Base-by-base conservation (phyloP, 1,140 invertebrate genomes). In the Sitodiplosis mosellana region DNA sequence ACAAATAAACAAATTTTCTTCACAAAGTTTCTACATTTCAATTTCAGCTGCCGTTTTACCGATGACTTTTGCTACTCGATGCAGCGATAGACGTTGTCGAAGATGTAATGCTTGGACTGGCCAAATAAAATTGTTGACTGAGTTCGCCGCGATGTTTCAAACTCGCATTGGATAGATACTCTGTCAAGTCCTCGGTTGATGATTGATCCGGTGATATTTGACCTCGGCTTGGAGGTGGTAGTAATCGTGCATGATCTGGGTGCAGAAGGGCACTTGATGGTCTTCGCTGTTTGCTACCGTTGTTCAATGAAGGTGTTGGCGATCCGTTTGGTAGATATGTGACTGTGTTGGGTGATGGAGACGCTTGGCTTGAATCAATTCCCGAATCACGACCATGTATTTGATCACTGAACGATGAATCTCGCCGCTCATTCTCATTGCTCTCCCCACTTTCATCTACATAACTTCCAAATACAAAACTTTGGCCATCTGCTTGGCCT, bases 361-460 rank as follows among this genome's bases (percentile, higher is more conserved):
- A 78, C 36, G 75, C 75, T 72, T 80, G 58, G 45, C 76, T 73
- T n/a, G 78, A 80, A 45, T 81, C 77, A 55, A 81, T 81, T 41
- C 78, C 78, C 1, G 73, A 75, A 52, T 76, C 74, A 43, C 47
- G 40, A 11, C 59, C 59, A 45, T 64, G 61, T 53, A 63, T 50
- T 27, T 61, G 64, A 60, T 64, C 62, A 59, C 58, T 63, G 57
- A 56, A 64, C 8, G 63, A 53, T 17, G 62, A 64, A 43, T 54
- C 59, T 40, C 62, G 56, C 10, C 60, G 54, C 8, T 62, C 56
- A 19, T 22, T 34, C 6, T 27, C 34, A 18, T 55, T 61, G 48
- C 52, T 36, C 17, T 6, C 8, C 12, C 5, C n/a, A 4, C n/a
- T 33, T 20, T 64, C 69, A 55, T 71, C 69, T 27, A 67, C 63